Percentiles rank a stretch among this genome's conserved stretches.
These are phyloP conservation scores for Taurulus bubalis DNA, from an alignment of 2,113 vertebrate species.

Conservation along the genomic window DNA sequence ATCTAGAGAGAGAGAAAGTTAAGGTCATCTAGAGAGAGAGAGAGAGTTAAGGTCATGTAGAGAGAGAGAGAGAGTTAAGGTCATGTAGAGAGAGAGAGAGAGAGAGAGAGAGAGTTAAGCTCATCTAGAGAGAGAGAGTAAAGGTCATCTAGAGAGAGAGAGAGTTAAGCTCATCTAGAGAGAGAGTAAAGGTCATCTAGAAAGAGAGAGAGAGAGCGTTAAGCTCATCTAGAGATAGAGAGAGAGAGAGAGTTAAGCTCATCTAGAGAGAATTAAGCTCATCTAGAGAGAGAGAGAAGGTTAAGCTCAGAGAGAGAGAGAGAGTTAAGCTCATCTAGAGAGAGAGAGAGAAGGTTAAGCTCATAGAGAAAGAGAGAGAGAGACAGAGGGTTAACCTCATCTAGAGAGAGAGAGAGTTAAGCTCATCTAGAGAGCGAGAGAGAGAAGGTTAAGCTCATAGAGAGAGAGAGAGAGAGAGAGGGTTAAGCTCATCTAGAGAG, in stretches of 20 bases:
- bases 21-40: too few relatives aligned
- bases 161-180: too few relatives aligned
- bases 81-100: too few relatives aligned
- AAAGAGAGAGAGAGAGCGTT: slow-evolving; percentile 12
- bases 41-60: slow-evolving; percentile 94
- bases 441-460: slow-evolving; percentile 92
- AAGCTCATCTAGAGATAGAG: too few relatives aligned
- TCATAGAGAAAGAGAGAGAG: too few relatives aligned
- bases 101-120: slow-evolving; percentile 85
- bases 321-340: slow-evolving; percentile 94
- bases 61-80: slow-evolving; percentile 22
- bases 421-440: too few relatives aligned
- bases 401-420: slow-evolving; percentile 76
- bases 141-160: too few relatives aligned
- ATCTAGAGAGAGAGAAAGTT: slow-evolving; percentile 83
- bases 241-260: slow-evolving; percentile 88
- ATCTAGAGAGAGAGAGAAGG: background rate
- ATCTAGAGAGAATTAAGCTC: slow-evolving; percentile 88
- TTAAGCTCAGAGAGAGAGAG: background rate
- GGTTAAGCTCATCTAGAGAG: slow-evolving; percentile 74
- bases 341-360: slow-evolving; percentile 16
- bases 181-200: slow-evolving; percentile 94
- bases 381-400: slow-evolving; percentile 93
- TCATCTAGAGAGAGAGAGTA: slow-evolving; percentile 86
- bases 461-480: slow-evolving; percentile 2